These are phyloP conservation scores for Xyrichtys novacula DNA, from an alignment of 2,797 vertebrate genomes.

Conservation along the genomic window DNA sequence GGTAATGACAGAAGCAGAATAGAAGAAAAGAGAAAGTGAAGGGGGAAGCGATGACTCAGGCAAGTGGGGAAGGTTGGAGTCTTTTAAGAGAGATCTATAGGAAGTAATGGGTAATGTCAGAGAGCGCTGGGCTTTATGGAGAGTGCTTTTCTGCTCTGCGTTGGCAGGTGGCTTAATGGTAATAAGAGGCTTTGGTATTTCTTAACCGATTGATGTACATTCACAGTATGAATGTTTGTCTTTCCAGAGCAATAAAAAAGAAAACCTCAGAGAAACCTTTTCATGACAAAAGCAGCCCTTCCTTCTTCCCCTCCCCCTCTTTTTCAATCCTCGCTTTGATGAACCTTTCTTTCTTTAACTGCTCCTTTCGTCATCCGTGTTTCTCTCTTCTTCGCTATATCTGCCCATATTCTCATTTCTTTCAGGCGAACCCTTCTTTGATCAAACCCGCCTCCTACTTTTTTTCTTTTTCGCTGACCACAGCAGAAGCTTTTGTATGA, in stretches of 20 bases:
- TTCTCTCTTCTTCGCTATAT: background rate
- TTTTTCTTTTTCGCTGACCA: constrained; percentile 56
- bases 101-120: constrained; percentile 48
- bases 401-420: constrained; percentile 18
- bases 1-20: constrained; percentile 28
- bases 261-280: background rate
- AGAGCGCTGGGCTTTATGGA: constrained; percentile 17
- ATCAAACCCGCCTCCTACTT: constrained; percentile 31
- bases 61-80: constrained; percentile 4
- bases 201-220: background rate
- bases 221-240: background rate
- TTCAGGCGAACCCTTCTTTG: constrained; percentile 39
- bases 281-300: background rate
- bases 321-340: constrained; percentile 13
- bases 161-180: constrained; percentile 1
- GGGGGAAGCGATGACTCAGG: constrained; percentile 22
- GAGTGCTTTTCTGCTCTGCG: background rate
- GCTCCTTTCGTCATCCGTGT: background rate
- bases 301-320: background rate
- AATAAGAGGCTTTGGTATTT: constrained; percentile 14
- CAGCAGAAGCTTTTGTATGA: constrained; percentile 67
- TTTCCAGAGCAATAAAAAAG: background rate
- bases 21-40: constrained; percentile 23
- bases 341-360: constrained; percentile 26
- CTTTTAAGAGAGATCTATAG: constrained; percentile 35